phyloP scores from a whole-genome alignment of 1,140 invertebrate genomes.

The Dendroctonus ponderosae region DNA sequence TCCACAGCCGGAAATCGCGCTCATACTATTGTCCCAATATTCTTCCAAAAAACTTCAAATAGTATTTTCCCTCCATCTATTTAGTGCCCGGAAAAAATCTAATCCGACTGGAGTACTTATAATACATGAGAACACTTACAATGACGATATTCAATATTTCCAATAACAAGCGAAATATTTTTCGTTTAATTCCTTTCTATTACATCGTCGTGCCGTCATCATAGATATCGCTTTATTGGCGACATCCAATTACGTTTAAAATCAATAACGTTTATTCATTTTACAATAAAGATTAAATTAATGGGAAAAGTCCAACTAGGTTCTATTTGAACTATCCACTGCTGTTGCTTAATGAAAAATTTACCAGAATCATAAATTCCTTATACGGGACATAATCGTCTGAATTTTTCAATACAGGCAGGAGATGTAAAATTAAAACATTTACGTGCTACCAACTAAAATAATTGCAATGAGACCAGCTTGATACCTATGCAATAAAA shows the following conservation, averaged over 20 bases:
- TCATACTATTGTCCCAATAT: no score
- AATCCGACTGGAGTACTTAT: no score
- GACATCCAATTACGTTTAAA: no score
- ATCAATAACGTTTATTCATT: neutral
- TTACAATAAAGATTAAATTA: neutral
- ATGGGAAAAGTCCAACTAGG: neutral
- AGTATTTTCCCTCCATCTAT: no score
- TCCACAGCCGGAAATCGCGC: no score
- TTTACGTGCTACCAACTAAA: neutral
- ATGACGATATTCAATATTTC: neutral
- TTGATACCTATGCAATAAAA: conserved; percentile 17
- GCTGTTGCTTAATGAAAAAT: no score
- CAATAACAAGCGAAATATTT: neutral
- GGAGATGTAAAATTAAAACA: conserved; percentile 1
- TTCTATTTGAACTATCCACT: neutral
- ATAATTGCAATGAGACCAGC: neutral
- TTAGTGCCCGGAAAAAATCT: no score
- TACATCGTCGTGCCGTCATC: neutral
- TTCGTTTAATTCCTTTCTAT: neutral
- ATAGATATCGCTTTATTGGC: no score
- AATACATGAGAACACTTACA: no score
- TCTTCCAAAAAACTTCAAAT: no score
- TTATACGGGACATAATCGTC: no score
- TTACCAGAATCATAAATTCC: no score
- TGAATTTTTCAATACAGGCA: neutral